Base-by-base conservation (phyloP, 2,113 vertebrate genomes). In the Microcebus tavaratra region DNA sequence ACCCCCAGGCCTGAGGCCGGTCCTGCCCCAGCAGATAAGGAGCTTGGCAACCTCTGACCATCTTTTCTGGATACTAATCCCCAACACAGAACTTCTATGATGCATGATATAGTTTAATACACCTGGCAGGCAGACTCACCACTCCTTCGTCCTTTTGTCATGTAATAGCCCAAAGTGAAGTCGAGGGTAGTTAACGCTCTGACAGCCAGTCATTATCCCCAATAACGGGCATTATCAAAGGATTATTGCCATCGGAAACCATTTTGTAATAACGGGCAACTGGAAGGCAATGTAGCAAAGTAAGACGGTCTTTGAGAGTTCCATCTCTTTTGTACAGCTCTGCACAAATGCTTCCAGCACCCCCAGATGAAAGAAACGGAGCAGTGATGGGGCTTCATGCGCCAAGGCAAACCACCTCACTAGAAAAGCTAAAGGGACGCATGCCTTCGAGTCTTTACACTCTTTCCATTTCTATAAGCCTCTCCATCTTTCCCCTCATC, bases 31-130 rank as follows among this genome's bases (percentile, higher is more conserved):
- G 98, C 96, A 98, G 95, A 98, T 98, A 98, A 98, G 98, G 97
- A 96, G n/a, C 98, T 97, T 98, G 98, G 98, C 98, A 98, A 97
- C 86, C 97, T 96, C 96, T 82, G 88, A 97, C 73, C 83, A 88
- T 90, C 97, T 98, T 97, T 98, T 98, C 97, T 98, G 97, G 96
- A 98, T 92, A 97, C 84, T 98, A 98, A 98, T 98, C 97, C 97
- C 81, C 80, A 96, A 96, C 95, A 91, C 83, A 97, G 97, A 97
- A 98, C 94, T 97, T 96, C 97, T 95, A 90, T 95, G 98, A 98
- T 98, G 96, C 96, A 98, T 97, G 96, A 98, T 98, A 98, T 98
- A 98, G 98, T 98, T 98, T 98, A 98, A 98, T 98, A 98, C 98
- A 98, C 98, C 98, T 98, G 98, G 97, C 97, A 98, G 97, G 97